Evolutionary conservation across 2,888 invertebrate genomes (phyloP).

Genomic region (Nephrotoma guestfalica): DNA sequence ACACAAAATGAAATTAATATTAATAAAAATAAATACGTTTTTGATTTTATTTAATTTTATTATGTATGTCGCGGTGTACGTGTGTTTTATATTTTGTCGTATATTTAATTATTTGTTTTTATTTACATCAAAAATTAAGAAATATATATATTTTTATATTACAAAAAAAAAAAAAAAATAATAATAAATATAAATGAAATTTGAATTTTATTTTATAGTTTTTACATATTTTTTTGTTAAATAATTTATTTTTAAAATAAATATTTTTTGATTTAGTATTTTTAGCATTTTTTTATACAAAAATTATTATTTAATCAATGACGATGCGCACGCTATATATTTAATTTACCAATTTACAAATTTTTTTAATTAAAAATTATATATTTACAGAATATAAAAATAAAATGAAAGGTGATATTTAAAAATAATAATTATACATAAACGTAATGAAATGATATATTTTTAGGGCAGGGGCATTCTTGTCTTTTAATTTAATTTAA

Average conservation of each 20-base stretch:
- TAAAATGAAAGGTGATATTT: not conserved
- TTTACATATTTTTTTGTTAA: not conserved
- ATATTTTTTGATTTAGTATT: not conserved
- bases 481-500: not conserved
- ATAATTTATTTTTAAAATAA: not conserved
- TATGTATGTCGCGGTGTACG: not conserved
- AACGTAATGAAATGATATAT: not conserved
- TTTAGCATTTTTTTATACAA: not conserved
- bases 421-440: not conserved
- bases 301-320: not conserved
- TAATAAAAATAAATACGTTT: not conserved
- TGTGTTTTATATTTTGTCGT: not conserved
- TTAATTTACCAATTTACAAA: not conserved
- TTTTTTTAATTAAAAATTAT: not conserved
- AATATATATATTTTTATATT: not conserved
- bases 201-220: not conserved
- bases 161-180: not conserved
- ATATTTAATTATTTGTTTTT: not conserved
- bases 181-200: not conserved
- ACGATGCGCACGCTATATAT: not conserved
- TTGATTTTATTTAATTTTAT: not conserved
- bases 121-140: not conserved
- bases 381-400: not conserved
- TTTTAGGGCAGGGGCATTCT: not conserved
- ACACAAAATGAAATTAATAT: not conserved